These are phyloP conservation scores for Aelia acuminata DNA, from an alignment of 2,888 invertebrate genomes.

Conservation along the genomic window DNA sequence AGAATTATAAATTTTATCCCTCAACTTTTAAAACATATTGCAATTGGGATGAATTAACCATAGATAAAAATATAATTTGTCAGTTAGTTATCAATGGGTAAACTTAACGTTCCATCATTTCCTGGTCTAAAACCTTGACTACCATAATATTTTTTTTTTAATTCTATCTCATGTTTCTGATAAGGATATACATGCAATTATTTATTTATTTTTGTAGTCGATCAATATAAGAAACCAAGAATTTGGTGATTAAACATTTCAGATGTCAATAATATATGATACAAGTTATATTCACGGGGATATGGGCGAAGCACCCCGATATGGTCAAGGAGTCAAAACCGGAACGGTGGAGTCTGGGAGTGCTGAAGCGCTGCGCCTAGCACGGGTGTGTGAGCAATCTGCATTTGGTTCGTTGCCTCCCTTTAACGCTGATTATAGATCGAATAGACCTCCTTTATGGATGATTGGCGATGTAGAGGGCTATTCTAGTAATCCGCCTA, in stretches of 20 bases:
- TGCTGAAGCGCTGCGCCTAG: background rate
- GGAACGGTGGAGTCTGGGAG: conserved; percentile 10
- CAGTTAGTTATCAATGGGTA: no score
- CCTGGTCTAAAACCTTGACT: no score
- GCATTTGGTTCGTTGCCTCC: conserved; percentile 1
- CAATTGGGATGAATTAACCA: no score
- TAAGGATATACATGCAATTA: no score
- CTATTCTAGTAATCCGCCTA: background rate
- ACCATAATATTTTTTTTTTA: no score
- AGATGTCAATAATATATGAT: background rate
- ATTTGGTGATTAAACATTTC: background rate
- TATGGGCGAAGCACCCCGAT: background rate
- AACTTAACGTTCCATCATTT: no score
- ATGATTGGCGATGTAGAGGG: conserved; percentile 50
- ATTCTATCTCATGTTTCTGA: no score
- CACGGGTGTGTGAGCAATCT: background rate
- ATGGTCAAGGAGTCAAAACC: conserved; percentile 12
- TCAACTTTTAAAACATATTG: no score
- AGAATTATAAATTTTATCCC: no score
- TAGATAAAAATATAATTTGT: no score
- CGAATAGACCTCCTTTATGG: background rate
- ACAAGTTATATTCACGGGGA: background rate
- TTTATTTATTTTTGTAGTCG: no score
- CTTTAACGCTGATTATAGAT: background rate
- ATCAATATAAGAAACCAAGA: no score